Evolutionary conservation across 2,797 vertebrate genomes (phyloP), one percentile per base, ranked within the genome.

Genomic region (Leptodactylus fallax): DNA sequence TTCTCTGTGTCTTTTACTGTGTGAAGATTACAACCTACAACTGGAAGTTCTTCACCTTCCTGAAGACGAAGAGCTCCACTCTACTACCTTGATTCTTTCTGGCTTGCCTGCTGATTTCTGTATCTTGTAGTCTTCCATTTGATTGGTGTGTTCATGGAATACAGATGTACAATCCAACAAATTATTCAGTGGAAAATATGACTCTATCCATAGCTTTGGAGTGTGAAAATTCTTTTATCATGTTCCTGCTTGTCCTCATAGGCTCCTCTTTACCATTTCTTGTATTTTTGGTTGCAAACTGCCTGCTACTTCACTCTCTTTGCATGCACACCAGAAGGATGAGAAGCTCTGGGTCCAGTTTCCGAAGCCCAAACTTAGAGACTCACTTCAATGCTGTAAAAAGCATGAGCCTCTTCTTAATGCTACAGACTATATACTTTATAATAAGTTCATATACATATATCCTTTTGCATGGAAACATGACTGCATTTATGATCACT

Each of bases 51-150:
- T 94, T 94, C 85, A 83, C 81, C 84, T 92, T 90, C 65, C 56
- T 94, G 90, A 94, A 94, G 89, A 65, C 58, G 25, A 93, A 87
- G 79, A 89, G 91, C 19, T 91, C 91, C 27, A 91, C 79, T 49
- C 74, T 92, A 0, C 81, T 92, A 23, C 61, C 67, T 0, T 90
- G 90, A 90, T 13, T 94, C 7, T 51, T 94, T 6, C 4, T 90
- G 36, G 85, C 23, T 7, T 93, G 92, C 9, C 7, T 88, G 19
- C 0, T 93, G 90, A 61, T 87, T 2, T 90, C 93, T 0, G 0
- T 92, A 14, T 21, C 51, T 47, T 74, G 11, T n/a, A 76, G 67
- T 27, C 27, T 85, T 36, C 55, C 72, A 9, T 49, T 14, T 53
- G 36, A 19, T 19, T 72, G 23, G 23, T n/a, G 17, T 3, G 0